Base-by-base conservation (phyloP, 2,888 invertebrate genomes). In the Ophioninae sp. region DNA sequence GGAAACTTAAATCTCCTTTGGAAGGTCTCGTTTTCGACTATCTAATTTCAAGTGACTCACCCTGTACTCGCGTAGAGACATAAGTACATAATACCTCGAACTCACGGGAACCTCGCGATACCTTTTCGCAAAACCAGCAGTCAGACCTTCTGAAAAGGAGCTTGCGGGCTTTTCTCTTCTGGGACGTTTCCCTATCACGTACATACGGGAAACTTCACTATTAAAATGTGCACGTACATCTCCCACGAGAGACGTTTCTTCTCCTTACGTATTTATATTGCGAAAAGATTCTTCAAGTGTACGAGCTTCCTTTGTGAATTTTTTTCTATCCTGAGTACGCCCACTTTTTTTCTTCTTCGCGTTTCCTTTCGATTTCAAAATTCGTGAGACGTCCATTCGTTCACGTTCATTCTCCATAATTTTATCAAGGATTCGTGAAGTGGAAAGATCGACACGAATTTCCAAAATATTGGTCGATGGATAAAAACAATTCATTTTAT, bases 121-220 rank as follows among this genome's bases (percentile, higher is more conserved):
- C 61, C 65, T 61, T 68, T 83, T 76, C 72, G 83, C 76, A 68
- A 76, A 83, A 83, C 76, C 79, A 79, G 67, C 79, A 73, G 51
- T 20, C 37, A 20, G 79, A 72, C 51, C 72, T 76, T 79, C 79
- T 79, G 72, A 83, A 56, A 75, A 30, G 71, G 39, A 76, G 79
- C 75, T 79, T 79, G 76, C 61, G 63, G 7, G 64, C 37, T 39
- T 72, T 79, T 59, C 67, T 63, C 61, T 67, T 72, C 51, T 61
- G 56, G 71, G 30, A 71, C 61, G 17, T 64, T 78, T 39, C 71
- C 30, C 30, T 20, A 63, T 59, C n/a, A 23, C 51, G 41, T n/a
- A 63, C 20, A 44, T 67, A 39, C 41, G 51, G 51, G 51, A 63
- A 64, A 71, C 63, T 78, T 69, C 30, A 8, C 59, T 59, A 76